These are phyloP conservation scores for Lordiphosa collinella DNA, from an alignment of 1,140 invertebrate species.

Conservation along the genomic window DNA sequence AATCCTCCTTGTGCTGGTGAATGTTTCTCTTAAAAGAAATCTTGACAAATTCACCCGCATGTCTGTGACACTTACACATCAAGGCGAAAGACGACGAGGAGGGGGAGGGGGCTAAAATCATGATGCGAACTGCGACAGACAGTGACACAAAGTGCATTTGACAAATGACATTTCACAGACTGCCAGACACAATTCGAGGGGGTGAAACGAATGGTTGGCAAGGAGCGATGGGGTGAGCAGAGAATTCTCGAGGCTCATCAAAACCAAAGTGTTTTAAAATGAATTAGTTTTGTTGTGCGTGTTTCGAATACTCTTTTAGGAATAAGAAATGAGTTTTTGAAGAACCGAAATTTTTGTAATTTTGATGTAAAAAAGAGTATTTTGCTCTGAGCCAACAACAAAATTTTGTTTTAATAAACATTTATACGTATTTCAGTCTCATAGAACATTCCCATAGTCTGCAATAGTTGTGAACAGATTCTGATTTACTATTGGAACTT, in stretches of 20 bases:
- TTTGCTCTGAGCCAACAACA: too few species aligned
- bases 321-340: too few species aligned
- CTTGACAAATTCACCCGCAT: slow-evolving; percentile 72
- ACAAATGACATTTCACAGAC: slow-evolving; percentile 78
- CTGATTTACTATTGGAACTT: too few species aligned
- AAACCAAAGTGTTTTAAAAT: slow-evolving; percentile 71
- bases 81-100: slow-evolving; percentile 7
- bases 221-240: neutral
- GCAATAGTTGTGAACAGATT: too few species aligned
- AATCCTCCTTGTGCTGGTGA: neutral
- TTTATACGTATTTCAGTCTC: too few species aligned
- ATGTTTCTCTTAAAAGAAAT: slow-evolving; percentile 28
- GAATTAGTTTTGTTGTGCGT: slow-evolving; percentile 60
- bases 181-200: slow-evolving; percentile 54
- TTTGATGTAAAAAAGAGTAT: too few species aligned
- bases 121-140: slow-evolving; percentile 54
- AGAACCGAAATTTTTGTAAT: too few species aligned
- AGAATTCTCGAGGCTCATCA: slow-evolving; percentile 50
- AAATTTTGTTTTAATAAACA: too few species aligned
- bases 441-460: too few species aligned
- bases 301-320: neutral
- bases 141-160: slow-evolving; percentile 76
- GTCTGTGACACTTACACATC: slow-evolving; percentile 70
- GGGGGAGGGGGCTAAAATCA: slow-evolving; percentile 12
- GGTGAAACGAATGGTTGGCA: neutral